Evolutionary conservation across 2,797 vertebrate species (phyloP), one percentile per base, ranked within the genome.

Genomic region (Chrysocyon brachyurus): DNA sequence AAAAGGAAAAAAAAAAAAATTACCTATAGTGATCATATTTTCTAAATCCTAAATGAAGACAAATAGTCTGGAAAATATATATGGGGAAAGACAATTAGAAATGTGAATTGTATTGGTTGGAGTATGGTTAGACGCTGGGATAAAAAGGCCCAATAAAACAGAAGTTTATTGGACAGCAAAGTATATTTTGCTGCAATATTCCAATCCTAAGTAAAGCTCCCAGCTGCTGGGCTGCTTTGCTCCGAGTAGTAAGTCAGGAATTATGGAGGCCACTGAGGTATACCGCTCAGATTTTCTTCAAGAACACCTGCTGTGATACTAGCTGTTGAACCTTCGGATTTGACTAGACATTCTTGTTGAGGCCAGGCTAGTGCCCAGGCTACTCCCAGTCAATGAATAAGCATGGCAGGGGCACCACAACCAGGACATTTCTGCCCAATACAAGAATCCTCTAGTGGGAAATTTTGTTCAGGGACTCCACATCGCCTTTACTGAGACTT

Each of bases 21-120:
- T 46, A 81, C 5, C 84, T 87, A n/a, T 2, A 70, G 10, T 57
- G 19, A 79, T 82, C 33, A 54, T 28, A 93, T 59, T 95, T 91
- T 84, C 46, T 49, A 91, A 93, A 91, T 78, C 12, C 16, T 85
- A 61, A 93, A 72, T 33, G 3, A 88, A 85, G 24, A 78, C 12
- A 70, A 70, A 12, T 70, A 6, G 12, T 72, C 84, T 87, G 26
- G 72, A 22, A 94, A 81, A 78, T 68, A 64, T n/a, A 91, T 56
- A 84, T 24, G 54, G 28, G 63, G 54, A 81, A 94, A 83, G n/a
- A 84, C 16, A 72, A 40, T 78, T 93, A 64, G 31, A 94, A 52
- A 78, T 52, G 28, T 72, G 17, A 77, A 78, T 22, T 78, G 0
- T 16, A 63, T 15, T 85, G 12, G 33, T 36, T 64, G 73, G 21